Percentiles rank a stretch among this genome's conserved stretches.
phyloP scores from a whole-genome alignment of 2,797 vertebrate species.

The Gallinago nigripennis region DNA sequence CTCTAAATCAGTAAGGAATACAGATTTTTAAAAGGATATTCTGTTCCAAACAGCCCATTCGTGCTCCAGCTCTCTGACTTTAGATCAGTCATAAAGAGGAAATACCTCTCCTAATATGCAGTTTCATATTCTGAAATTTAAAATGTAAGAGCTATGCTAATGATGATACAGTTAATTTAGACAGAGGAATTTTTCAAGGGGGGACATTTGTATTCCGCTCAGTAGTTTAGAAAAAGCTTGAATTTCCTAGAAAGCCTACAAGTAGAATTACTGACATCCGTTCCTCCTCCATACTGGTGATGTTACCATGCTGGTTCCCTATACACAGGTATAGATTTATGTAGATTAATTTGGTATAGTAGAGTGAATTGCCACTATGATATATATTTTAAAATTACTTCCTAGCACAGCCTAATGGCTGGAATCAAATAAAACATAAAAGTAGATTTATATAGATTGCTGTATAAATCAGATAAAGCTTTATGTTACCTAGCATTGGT shows the following conservation, averaged over 20 bases:
- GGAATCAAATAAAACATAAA: conserved; percentile 80
- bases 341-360: conserved; percentile 74
- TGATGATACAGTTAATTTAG: conserved; percentile 36
- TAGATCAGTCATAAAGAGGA: conserved; percentile 45
- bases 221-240: conserved; percentile 9
- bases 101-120: conserved; percentile 37
- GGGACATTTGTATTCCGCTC: conserved; percentile 31
- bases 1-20: conserved; percentile 17
- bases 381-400: conserved; percentile 76
- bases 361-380: conserved; percentile 68
- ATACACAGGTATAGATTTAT: conserved; percentile 73
- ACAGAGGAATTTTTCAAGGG: background rate
- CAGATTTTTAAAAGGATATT: conserved; percentile 52
- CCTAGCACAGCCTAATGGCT: conserved; percentile 75
- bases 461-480: conserved; percentile 77
- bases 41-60: conserved; percentile 45
- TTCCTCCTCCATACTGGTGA: conserved; percentile 42
- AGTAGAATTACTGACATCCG: conserved; percentile 40
- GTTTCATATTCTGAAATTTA: conserved; percentile 50
- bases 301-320: conserved; percentile 48
- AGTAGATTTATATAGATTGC: conserved; percentile 78
- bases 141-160: conserved; percentile 46
- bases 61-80: conserved; percentile 47
- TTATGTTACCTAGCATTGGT: conserved; percentile 67
- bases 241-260: conserved; percentile 54